Conservation (phyloP, 2,113 vertebrate genomes). For the Cricetomys ansorgei region DNA sequence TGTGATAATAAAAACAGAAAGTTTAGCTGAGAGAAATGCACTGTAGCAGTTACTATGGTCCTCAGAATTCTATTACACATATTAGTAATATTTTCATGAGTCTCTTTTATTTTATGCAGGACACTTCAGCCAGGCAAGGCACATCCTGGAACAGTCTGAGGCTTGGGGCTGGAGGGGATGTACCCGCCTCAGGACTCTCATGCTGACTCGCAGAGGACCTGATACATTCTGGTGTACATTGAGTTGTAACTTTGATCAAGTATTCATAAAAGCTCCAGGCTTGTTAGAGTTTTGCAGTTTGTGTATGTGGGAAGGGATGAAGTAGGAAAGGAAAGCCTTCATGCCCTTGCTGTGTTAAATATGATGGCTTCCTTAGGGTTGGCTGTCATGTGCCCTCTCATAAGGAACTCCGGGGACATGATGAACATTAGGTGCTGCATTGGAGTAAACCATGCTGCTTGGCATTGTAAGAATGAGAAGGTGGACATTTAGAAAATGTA, state of each 20-base stretch:
- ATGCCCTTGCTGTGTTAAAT: background rate
- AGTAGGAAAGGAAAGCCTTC: slow-evolving; percentile 45
- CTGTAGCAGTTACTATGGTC: background rate
- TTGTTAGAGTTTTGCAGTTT: slow-evolving; percentile 52
- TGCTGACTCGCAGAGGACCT: background rate
- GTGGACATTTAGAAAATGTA: background rate
- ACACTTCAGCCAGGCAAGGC: background rate
- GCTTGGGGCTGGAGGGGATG: background rate
- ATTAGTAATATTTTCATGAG: slow-evolving; percentile 3
- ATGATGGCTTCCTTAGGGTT: background rate
- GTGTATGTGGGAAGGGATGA: background rate
- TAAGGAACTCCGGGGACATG: background rate
- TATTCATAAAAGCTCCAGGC: slow-evolving; percentile 72
- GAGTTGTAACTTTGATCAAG: slow-evolving; percentile 75
- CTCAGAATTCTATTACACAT: slow-evolving; percentile 11
- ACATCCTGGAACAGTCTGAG: background rate
- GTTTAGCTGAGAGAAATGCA: background rate
- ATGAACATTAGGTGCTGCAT: background rate
- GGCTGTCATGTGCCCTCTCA: background rate
- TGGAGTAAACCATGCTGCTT: background rate
- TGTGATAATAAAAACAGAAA: background rate
- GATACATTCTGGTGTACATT: background rate
- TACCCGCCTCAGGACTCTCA: background rate
- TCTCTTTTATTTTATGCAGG: background rate
- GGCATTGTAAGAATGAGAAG: background rate